A percentile compares a stretch with the other conserved stretches of the same genome.
These are phyloP conservation scores for Trematomus loennbergii DNA, from an alignment of 2,113 vertebrate genomes.

Conservation along the genomic window DNA sequence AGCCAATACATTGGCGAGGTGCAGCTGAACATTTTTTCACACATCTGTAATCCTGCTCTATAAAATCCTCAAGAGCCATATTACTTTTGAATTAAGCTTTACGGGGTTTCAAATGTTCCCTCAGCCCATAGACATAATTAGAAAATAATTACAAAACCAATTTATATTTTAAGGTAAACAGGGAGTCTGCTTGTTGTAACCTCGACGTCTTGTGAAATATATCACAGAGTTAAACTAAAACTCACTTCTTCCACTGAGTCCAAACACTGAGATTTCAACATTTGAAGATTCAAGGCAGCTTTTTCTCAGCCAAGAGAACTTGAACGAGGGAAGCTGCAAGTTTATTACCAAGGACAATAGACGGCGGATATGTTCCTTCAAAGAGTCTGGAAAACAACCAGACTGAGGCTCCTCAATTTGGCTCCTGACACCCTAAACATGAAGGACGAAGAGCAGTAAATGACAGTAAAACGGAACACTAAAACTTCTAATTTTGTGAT, in stretches of 20 bases:
- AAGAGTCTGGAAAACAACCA: slow-evolving; percentile 81
- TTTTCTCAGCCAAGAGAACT: slow-evolving; percentile 79
- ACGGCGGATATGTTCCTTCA: slow-evolving; percentile 91
- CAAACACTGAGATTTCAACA: slow-evolving; percentile 9
- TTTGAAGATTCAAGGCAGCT: neutral
- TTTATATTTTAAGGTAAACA: neutral
- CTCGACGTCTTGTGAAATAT: too few relatives aligned
- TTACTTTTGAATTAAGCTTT: neutral
- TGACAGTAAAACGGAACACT: slow-evolving; percentile 54
- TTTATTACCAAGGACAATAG: slow-evolving; percentile 99
- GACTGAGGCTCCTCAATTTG: slow-evolving; percentile 89
- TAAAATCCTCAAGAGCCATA: neutral
- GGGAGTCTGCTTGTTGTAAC: neutral
- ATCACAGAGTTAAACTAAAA: neutral
- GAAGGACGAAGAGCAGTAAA: slow-evolving; percentile 82
- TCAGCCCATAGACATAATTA: neutral
- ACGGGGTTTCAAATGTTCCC: neutral
- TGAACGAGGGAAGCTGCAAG: slow-evolving; percentile 92
- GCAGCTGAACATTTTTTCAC: neutral
- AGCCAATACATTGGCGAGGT: too few relatives aligned
- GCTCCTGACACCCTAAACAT: slow-evolving; percentile 91
- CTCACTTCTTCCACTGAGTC: neutral
- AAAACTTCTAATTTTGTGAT: slow-evolving; percentile 46
- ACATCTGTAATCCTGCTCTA: neutral
- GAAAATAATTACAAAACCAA: neutral